Conservation (phyloP, 2,888 invertebrate genomes). For the Hirtodrosophila trivittata region DNA sequence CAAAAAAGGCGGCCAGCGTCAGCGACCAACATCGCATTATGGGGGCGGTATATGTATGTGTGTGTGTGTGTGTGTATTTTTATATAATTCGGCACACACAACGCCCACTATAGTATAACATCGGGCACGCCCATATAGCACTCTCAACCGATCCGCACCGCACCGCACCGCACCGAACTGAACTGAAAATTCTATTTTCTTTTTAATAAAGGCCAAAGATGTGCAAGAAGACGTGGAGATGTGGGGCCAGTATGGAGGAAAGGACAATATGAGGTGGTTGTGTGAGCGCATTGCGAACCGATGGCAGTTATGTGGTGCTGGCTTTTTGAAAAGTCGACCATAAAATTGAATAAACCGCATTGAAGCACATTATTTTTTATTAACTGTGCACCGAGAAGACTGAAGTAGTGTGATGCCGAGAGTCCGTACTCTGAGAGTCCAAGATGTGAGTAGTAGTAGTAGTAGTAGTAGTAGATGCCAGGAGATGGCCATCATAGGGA, state of each 20-base stretch:
- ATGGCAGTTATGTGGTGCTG: constrained; percentile 38
- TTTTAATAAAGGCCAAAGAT: constrained; percentile 71
- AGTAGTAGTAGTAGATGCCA: background rate
- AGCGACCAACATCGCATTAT: constrained; percentile 70
- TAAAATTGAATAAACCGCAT: constrained; percentile 80
- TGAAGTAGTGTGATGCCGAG: constrained; percentile 30
- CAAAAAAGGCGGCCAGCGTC: constrained; percentile 73
- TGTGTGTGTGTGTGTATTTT: constrained; percentile 44
- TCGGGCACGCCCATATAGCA: constrained; percentile 49
- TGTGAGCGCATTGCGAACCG: constrained; percentile 12
- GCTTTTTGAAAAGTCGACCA: constrained; percentile 76
- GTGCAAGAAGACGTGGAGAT: constrained; percentile 8
- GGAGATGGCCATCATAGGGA: constrained; percentile 40
- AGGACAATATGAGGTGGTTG: background rate
- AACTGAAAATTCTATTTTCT: constrained; percentile 75
- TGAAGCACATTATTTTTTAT: constrained; percentile 79
- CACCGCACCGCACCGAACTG: constrained; percentile 32
- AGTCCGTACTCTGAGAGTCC: constrained; percentile 26
- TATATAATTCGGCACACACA: constrained; percentile 59
- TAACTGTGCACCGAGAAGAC: constrained; percentile 59
- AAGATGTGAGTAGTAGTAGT: background rate
- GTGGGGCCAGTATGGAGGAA: background rate
- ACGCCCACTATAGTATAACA: constrained; percentile 40
- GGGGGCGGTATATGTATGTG: constrained; percentile 21
- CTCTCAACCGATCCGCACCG: constrained; percentile 45